These are phyloP conservation scores for Rhabdomys pumilio DNA, from an alignment of 2,797 vertebrate species.

Conservation along the genomic window DNA sequence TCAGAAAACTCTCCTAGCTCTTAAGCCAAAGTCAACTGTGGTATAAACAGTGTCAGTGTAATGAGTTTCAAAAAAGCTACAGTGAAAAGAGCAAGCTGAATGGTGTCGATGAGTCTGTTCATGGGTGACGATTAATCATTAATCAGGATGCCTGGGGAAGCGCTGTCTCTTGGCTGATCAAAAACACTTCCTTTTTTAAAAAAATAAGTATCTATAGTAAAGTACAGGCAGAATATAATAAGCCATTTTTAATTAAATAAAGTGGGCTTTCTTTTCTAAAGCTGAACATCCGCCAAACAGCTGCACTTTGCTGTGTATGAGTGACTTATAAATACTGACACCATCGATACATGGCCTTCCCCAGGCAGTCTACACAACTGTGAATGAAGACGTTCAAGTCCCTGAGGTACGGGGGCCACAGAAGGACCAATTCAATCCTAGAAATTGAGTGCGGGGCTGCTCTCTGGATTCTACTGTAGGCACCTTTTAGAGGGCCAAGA, in stretches of 20 bases:
- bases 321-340: slow-evolving; percentile 1
- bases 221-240: neutral
- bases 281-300: neutral
- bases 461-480: slow-evolving; percentile 1
- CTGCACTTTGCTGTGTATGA: neutral
- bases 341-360: neutral
- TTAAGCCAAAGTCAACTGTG: neutral
- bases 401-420: neutral
- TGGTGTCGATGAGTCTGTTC: neutral
- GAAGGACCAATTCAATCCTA: neutral
- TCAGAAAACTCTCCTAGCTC: slow-evolving; percentile 6
- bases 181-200: neutral
- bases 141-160: neutral
- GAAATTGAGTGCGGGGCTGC: neutral
- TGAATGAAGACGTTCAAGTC: neutral
- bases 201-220: neutral
- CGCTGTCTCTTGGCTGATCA: neutral
- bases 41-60: slow-evolving; percentile 24
- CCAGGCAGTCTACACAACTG: neutral
- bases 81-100: neutral
- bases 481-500: slow-evolving; percentile 32
- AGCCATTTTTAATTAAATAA: neutral
- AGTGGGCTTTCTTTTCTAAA: neutral
- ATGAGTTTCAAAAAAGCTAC: neutral
- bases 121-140: neutral